A percentile compares a stretch with the other conserved stretches of the same genome.
Conservation (phyloP, 2,797 vertebrate species). For the Hozukius guyotensis region DNA sequence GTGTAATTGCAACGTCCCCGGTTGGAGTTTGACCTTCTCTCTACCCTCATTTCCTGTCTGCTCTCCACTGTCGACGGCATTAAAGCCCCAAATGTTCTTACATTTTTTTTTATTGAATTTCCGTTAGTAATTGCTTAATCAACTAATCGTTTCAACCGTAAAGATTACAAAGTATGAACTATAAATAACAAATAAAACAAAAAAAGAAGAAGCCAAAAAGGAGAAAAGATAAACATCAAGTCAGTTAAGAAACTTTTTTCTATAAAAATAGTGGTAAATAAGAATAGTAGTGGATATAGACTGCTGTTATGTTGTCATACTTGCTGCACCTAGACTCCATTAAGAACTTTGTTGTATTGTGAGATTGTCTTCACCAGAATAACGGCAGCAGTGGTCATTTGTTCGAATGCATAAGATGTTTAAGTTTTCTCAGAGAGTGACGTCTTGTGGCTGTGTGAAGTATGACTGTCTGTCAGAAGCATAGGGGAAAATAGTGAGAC, state of each 20-base stretch:
- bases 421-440: not conserved
- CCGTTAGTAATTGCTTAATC: not conserved
- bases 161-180: fast-evolving
- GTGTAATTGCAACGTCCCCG: not conserved
- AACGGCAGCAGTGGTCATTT: not conserved
- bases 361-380: no score
- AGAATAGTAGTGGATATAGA: not conserved
- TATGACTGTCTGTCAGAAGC: no score
- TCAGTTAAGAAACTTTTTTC: no score
- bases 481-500: no score
- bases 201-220: not conserved
- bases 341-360: not conserved
- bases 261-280: no score
- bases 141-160: not conserved
- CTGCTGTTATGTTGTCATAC: not conserved
- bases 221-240: not conserved
- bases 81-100: not conserved
- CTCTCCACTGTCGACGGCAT: not conserved
- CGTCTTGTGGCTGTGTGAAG: no score
- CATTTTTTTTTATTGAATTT: not conserved
- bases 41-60: not conserved
- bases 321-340: fast-evolving
- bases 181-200: not conserved
- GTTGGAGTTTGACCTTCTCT: not conserved
- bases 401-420: not conserved